phyloP scores from a whole-genome alignment of 2,888 invertebrate species.

The Lasius platythorax region DNA sequence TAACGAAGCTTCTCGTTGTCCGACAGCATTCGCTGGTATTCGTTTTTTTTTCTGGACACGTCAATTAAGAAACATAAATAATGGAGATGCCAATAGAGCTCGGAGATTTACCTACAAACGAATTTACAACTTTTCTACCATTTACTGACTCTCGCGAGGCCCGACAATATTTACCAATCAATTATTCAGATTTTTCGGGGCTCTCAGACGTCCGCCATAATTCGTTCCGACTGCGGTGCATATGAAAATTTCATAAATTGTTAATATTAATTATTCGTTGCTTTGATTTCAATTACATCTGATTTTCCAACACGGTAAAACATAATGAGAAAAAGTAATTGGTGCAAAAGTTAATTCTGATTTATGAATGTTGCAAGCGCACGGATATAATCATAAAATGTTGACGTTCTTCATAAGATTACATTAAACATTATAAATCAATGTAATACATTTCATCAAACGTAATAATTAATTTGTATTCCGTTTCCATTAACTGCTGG shows the following conservation, averaged over 20 bases:
- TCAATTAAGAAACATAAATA: conserved; percentile 78
- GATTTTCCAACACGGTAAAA: conserved; percentile 18
- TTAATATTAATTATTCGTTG: conserved; percentile 1
- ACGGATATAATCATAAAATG: conserved; percentile 19
- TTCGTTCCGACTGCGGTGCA: background rate
- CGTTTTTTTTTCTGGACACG: conserved; percentile 56
- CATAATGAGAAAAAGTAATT: background rate
- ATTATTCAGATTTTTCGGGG: conserved; percentile 69
- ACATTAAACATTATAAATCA: conserved; percentile 36
- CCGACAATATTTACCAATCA: conserved; percentile 70
- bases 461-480: conserved; percentile 47
- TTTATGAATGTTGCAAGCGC: background rate
- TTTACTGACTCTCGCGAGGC: background rate
- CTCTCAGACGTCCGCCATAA: background rate
- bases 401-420: conserved; percentile 24
- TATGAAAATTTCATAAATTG: conserved; percentile 36
- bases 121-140: conserved; percentile 35
- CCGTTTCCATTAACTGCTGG: conserved; percentile 23
- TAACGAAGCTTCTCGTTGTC: conserved; percentile 71
- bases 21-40: conserved; percentile 41
- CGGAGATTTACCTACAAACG: conserved; percentile 19
- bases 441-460: conserved; percentile 24
- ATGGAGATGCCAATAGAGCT: conserved; percentile 56
- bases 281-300: conserved; percentile 9
- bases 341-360: conserved; percentile 13